Base-by-base conservation (phyloP, 2,888 invertebrate genomes). In the Melanchra persicariae region DNA sequence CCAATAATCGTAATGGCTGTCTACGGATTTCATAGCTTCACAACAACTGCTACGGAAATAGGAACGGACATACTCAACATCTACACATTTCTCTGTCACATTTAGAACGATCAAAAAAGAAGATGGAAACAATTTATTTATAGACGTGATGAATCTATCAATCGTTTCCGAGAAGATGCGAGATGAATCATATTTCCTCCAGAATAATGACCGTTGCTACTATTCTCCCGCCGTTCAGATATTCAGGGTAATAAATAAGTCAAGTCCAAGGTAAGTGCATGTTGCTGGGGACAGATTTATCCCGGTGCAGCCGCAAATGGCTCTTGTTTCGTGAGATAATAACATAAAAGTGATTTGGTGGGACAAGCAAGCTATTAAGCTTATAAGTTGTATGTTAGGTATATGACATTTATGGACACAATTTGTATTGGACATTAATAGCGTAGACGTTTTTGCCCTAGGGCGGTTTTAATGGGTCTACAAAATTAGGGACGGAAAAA, bases 221-320 rank as follows among this genome's bases (percentile, higher is more conserved):
- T 74, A 71, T 71, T 68, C 78, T 80, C 77, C 63, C 59, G 71
- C 30, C 63, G 84, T 85, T 83, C 82, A 85, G 87, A 86, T 87
- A 86, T 87, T 87, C 84, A 81, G 79, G 26, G 82, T 83, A 82
- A 90, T 90, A 91, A 91, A 90, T 87, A 91, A 89, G 85, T 87
- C 89, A 89, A 87, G 87, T 84, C 81, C 84, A 88, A 89, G 87
- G 87, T 85, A 87, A 87, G 85, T 83, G 79, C 66, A 74, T 65
- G 76, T 64, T 75, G 57, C 57, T 76, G 74, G 30, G 26, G 77
- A 85, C 75, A 76, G 85, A 85, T 86, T 86, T 85, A 86, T 82
- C 77, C 70, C 67, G 30, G 34, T 63, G 37, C 57, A 59, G 61
- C 66, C 61, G 60, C 65, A 66, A 66, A 73, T 76, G 58, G 77